Evolutionary conservation across 1,140 invertebrate species (phyloP).

Genomic region (Aethina tumida): DNA sequence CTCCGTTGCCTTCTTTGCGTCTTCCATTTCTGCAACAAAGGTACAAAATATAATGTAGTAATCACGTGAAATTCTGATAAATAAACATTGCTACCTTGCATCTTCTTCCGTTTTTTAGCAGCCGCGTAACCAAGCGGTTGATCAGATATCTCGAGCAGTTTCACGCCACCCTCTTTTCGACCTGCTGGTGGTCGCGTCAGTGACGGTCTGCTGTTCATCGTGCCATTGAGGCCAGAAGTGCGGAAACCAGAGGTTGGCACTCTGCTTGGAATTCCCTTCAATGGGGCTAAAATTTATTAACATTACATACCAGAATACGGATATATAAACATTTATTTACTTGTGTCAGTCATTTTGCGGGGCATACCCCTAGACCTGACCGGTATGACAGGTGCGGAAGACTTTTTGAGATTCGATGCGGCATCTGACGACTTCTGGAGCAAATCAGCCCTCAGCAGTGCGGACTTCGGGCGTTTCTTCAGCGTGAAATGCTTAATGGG

Average conservation of each 20-base stretch:
- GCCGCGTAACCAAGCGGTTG: conserved; percentile 67
- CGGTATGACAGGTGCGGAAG: conserved; percentile 78
- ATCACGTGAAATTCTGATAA: conserved; percentile 1
- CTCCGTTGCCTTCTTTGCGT: conserved; percentile 59
- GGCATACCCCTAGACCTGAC: conserved; percentile 88
- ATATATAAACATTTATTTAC: conserved; percentile 42
- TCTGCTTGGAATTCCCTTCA: conserved; percentile 82
- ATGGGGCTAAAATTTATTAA: conserved; percentile 53
- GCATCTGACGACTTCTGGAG: conserved; percentile 86
- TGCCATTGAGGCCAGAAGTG: conserved; percentile 45
- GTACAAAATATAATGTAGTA: conserved; percentile 3
- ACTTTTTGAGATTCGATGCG: conserved; percentile 80
- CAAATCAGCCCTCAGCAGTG: conserved; percentile 77
- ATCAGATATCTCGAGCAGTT: conserved; percentile 87
- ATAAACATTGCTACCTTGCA: conserved; percentile 38
- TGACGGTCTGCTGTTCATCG: conserved; percentile 36
- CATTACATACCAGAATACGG: conserved; percentile 5
- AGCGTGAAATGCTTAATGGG: conserved; percentile 86
- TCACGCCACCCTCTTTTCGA: conserved; percentile 82
- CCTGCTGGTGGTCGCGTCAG: conserved; percentile 42
- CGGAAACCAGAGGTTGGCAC: conserved; percentile 57
- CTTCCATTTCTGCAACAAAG: conserved; percentile 59
- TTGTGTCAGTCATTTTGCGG: conserved; percentile 92
- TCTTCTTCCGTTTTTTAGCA: conserved; percentile 45
- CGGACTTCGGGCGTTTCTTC: conserved; percentile 92